These are phyloP conservation scores for Dicrostonyx torquatus DNA, from an alignment of 2,797 vertebrate species.

Conservation along the genomic window DNA sequence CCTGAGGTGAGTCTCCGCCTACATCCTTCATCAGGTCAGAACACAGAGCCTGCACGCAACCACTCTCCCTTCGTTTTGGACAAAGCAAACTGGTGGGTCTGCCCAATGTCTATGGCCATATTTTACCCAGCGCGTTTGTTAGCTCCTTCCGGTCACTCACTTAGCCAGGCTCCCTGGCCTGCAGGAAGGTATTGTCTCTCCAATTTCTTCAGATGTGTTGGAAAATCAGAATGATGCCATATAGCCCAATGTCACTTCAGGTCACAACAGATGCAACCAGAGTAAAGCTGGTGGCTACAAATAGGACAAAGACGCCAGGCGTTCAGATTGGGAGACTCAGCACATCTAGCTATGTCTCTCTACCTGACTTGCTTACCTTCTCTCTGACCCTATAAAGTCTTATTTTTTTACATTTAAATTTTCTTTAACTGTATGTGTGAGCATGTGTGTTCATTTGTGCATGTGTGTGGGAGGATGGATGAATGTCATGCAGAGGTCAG, in stretches of 20 bases:
- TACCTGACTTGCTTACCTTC: neutral
- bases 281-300: neutral
- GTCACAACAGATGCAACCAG: neutral
- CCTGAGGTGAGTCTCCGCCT: slow-evolving; percentile 51
- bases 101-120: neutral
- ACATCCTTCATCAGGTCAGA: slow-evolving; percentile 56
- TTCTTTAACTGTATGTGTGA: neutral
- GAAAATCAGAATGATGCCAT: neutral
- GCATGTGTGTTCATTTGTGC: neutral
- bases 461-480: neutral
- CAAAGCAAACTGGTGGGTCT: neutral
- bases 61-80: neutral
- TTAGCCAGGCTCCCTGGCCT: neutral
- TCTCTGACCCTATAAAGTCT: neutral
- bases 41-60: slow-evolving; percentile 11
- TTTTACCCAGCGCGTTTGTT: no score
- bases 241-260: neutral
- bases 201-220: neutral
- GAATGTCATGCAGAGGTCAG: neutral
- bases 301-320: neutral
- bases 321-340: neutral
- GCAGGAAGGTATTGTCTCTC: neutral
- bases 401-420: neutral
- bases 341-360: neutral
- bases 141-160: neutral